Percentiles rank a stretch among this genome's conserved stretches.
These are phyloP conservation scores for Melieria omissa DNA, from an alignment of 2,888 invertebrate genomes.

Conservation along the genomic window DNA sequence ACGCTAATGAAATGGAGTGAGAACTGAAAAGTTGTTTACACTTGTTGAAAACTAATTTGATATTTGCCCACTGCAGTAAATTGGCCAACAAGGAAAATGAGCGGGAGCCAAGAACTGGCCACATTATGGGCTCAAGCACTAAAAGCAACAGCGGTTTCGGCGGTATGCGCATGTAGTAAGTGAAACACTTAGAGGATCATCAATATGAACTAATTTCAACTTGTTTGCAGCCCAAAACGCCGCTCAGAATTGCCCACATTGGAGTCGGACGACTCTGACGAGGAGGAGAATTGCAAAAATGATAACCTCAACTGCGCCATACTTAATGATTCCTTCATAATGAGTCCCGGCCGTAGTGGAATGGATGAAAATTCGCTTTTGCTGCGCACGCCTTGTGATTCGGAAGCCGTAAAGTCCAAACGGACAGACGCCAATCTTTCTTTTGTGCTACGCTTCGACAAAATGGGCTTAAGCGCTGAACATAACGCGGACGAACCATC, in stretches of 20 bases:
- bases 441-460: conserved; percentile 55
- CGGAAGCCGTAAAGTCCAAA: conserved; percentile 29
- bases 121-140: conserved; percentile 23
- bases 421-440: conserved; percentile 49
- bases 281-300: conserved; percentile 51
- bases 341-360: conserved; percentile 57
- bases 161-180: conserved; percentile 50
- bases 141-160: conserved; percentile 35
- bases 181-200: neutral
- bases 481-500: conserved; percentile 4
- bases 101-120: neutral
- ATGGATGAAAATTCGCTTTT: conserved; percentile 37
- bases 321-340: conserved; percentile 62
- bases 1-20: no score
- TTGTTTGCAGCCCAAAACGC: conserved; percentile 56
- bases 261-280: conserved; percentile 62
- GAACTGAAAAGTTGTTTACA: no score
- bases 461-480: conserved; percentile 45
- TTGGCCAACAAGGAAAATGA: conserved; percentile 49
- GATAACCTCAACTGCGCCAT: conserved; percentile 64
- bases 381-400: conserved; percentile 34
- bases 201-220: conserved; percentile 21
- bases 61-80: no score
- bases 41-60: no score
- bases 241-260: conserved; percentile 59